Conservation (phyloP, 2,888 invertebrate species). For the Sycophila texana region DNA sequence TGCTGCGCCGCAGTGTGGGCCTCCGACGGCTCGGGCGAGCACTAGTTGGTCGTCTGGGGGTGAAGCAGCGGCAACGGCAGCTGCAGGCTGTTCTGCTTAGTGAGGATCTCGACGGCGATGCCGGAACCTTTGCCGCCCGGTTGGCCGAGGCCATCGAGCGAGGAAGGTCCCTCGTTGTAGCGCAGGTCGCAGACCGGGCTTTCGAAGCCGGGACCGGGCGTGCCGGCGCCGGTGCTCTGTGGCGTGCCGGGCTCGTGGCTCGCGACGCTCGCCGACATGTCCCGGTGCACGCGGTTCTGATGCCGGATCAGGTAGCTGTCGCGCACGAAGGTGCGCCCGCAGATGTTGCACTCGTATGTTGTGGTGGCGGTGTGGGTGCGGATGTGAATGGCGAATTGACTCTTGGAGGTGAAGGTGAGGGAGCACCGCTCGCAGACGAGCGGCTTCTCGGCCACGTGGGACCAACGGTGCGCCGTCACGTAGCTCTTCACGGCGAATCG, state of each 20-base stretch:
- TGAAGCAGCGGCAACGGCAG: conserved; percentile 74
- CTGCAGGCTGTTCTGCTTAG: conserved; percentile 74
- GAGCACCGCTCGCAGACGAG: conserved; percentile 85
- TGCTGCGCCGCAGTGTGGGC: conserved; percentile 59
- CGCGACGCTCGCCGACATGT: conserved; percentile 68
- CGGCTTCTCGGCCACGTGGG: conserved; percentile 86
- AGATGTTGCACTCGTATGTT: conserved; percentile 85
- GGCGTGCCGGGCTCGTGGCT: conserved; percentile 74
- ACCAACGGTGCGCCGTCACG: conserved; percentile 88
- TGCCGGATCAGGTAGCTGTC: conserved; percentile 88
- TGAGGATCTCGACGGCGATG: conserved; percentile 72
- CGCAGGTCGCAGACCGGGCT: conserved; percentile 74
- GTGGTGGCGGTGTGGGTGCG: conserved; percentile 84
- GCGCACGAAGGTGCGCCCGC: conserved; percentile 85
- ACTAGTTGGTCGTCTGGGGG: conserved; percentile 75
- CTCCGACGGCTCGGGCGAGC: conserved; percentile 67
- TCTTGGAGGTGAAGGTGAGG: conserved; percentile 85
- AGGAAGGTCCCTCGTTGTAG: conserved; percentile 74
- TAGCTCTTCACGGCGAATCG: conserved; percentile 89
- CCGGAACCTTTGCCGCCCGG: conserved; percentile 66
- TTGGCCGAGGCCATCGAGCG: conserved; percentile 68
- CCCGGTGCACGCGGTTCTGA: conserved; percentile 85
- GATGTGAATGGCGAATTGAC: conserved; percentile 86
- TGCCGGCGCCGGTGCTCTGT: conserved; percentile 70
- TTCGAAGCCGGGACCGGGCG: conserved; percentile 72